Evolutionary conservation across 2,888 invertebrate species (phyloP).

Genomic region (Sphinx pinastri): DNA sequence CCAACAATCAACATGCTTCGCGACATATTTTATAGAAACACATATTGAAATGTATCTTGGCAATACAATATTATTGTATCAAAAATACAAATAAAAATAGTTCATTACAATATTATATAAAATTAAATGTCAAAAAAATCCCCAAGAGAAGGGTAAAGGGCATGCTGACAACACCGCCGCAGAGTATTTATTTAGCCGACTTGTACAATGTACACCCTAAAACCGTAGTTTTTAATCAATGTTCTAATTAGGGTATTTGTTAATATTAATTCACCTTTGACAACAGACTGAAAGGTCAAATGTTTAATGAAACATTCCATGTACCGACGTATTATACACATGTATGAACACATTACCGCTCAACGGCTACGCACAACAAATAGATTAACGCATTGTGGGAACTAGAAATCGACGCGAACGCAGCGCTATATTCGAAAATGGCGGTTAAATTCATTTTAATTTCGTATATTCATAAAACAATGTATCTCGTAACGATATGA

Average conservation of each 20-base stretch:
- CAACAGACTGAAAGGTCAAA: not conserved
- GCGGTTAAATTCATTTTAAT: constrained; percentile 4
- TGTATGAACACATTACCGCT: not conserved
- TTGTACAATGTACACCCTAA: not conserved
- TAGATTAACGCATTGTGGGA: not conserved
- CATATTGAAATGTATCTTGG: too few species aligned
- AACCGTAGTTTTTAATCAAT: constrained; percentile 3
- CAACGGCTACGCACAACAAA: constrained; percentile 12
- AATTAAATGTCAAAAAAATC: too few species aligned
- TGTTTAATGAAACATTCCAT: not conserved
- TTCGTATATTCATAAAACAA: not conserved
- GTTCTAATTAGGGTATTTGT: not conserved
- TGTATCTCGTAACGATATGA: constrained; percentile 8
- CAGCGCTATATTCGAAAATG: not conserved
- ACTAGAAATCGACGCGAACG: not conserved
- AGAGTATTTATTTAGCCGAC: not conserved
- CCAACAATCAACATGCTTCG: too few species aligned
- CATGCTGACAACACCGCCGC: constrained; percentile 13
- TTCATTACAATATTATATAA: too few species aligned
- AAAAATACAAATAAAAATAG: too few species aligned
- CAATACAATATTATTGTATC: too few species aligned
- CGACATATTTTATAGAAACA: too few species aligned
- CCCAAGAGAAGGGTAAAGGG: not conserved
- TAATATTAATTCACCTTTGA: not conserved
- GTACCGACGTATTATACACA: too few species aligned